Percentiles rank a stretch among this genome's conserved stretches.
Conservation (phyloP, 1,140 invertebrate genomes). For the Daktulosphaira vitifoliae region DNA sequence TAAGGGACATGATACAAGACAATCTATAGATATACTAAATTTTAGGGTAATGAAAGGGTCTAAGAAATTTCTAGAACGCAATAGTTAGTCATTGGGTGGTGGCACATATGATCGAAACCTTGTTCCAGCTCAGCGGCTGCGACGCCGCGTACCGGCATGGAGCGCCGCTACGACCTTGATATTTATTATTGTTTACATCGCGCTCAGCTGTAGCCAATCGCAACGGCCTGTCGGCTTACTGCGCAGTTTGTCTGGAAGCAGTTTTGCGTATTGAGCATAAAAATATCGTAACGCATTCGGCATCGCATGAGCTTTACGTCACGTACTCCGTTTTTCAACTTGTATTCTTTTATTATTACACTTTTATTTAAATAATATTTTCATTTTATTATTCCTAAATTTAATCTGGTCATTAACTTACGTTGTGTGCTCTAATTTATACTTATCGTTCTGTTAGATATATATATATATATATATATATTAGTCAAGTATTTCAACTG, state of each 20-base stretch:
- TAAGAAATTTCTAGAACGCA: background rate
- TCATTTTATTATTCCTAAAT: too few species aligned
- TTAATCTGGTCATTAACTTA: too few species aligned
- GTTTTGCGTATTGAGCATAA: slow-evolving; percentile 27
- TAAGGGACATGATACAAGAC: too few species aligned
- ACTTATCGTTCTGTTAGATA: too few species aligned
- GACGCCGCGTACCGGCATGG: background rate
- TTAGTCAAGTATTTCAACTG: too few species aligned
- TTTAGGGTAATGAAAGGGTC: too few species aligned
- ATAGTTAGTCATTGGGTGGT: background rate
- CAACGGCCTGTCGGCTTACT: background rate
- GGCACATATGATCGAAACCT: slow-evolving; percentile 4
- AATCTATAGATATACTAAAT: too few species aligned
- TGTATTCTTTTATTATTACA: too few species aligned
- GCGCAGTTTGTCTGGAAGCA: slow-evolving; percentile 29
- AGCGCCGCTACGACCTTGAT: slow-evolving; percentile 8
- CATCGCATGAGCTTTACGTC: background rate
- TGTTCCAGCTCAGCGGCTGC: background rate
- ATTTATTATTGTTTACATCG: slow-evolving; percentile 27
- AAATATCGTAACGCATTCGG: background rate
- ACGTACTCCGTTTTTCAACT: too few species aligned
- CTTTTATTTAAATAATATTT: too few species aligned
- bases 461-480: too few species aligned
- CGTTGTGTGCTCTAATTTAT: too few species aligned
- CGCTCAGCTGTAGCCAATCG: slow-evolving; percentile 24